phyloP scores from a whole-genome alignment of 2,113 vertebrate species.

The Microtus oregoni region DNA sequence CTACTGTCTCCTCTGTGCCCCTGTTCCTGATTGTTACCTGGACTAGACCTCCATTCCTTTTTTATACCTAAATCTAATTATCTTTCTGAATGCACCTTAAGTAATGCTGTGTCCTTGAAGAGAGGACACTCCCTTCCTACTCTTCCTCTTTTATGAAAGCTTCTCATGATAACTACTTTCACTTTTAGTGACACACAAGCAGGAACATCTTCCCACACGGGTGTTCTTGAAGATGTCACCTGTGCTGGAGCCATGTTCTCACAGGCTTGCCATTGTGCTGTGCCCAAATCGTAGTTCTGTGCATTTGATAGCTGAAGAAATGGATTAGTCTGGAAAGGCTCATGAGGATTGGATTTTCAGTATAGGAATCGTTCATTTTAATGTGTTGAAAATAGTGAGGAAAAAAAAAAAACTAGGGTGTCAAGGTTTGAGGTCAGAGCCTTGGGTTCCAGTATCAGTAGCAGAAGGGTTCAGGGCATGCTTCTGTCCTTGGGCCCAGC shows the following conservation, averaged over 20 bases:
- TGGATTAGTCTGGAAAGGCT: not conserved
- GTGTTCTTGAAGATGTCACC: not conserved
- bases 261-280: not conserved
- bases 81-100: slow-evolving; percentile 14
- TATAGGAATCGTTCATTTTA: not conserved
- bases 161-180: not conserved
- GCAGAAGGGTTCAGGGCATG: not conserved
- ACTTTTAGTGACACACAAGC: not conserved
- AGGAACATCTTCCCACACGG: not conserved
- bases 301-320: not conserved
- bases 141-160: not conserved
- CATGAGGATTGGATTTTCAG: not conserved
- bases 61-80: slow-evolving; percentile 25
- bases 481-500: not conserved
- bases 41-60: slow-evolving; percentile 14
- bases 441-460: not conserved
- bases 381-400: not conserved
- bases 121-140: not conserved
- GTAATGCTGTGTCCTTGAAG: not conserved
- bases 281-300: not conserved
- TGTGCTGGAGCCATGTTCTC: not conserved
- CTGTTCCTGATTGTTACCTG: not conserved
- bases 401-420: slow-evolving; percentile 24
- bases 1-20: slow-evolving; percentile 1
- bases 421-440: not conserved